These are phyloP conservation scores for Troides aeacus DNA, from an alignment of 2,888 invertebrate genomes.

Conservation along the genomic window DNA sequence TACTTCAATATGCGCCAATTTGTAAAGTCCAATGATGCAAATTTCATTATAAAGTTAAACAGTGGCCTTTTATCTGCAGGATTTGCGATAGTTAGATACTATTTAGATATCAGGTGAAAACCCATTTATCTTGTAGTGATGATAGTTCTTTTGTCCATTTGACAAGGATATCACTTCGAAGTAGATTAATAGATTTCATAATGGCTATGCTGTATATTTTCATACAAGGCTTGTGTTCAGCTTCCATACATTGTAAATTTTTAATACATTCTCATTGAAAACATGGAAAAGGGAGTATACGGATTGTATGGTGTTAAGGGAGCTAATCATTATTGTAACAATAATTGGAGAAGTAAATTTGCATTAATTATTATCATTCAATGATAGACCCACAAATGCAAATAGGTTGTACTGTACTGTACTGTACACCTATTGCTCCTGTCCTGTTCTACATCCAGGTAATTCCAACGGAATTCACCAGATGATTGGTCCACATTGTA, in stretches of 20 bases:
- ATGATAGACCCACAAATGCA: no score
- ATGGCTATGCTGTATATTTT: slow-evolving; percentile 20
- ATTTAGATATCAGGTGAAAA: slow-evolving; percentile 3
- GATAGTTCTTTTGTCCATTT: slow-evolving; percentile 9
- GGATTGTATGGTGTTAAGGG: slow-evolving; percentile 8
- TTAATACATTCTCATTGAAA: slow-evolving; percentile 2
- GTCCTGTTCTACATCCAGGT: no score
- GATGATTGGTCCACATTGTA: no score
- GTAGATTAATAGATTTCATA: slow-evolving; percentile 10
- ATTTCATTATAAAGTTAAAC: slow-evolving; percentile 38
- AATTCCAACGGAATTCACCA: no score
- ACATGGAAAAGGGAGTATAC: slow-evolving; percentile 10
- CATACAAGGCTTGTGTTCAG: slow-evolving; percentile 2
- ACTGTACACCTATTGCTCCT: no score
- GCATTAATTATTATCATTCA: no score
- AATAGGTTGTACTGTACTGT: no score
- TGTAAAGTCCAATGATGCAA: slow-evolving; percentile 31
- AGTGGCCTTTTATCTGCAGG: slow-evolving; percentile 49
- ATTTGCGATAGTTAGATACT: slow-evolving; percentile 40
- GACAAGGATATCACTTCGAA: not conserved
- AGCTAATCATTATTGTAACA: slow-evolving; percentile 9
- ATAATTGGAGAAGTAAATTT: slow-evolving; percentile 4
- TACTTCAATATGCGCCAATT: slow-evolving; percentile 21
- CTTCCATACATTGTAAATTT: not conserved
- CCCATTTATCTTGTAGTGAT: slow-evolving; percentile 11